These are phyloP conservation scores for Pholis gunnellus DNA, from an alignment of 2,113 vertebrate genomes.

Conservation along the genomic window DNA sequence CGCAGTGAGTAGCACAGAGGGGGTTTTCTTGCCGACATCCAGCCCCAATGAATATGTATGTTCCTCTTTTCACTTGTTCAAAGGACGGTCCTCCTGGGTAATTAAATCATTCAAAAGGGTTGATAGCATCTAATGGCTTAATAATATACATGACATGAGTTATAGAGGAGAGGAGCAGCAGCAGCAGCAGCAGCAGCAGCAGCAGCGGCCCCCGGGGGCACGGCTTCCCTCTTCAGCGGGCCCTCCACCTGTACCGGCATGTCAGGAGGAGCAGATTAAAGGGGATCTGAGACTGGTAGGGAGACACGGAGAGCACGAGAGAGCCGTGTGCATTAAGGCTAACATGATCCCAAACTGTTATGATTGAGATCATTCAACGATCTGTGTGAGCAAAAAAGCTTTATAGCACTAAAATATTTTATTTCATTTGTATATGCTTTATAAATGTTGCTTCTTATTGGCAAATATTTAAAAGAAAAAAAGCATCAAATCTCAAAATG, in stretches of 20 bases:
- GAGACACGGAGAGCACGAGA: not conserved
- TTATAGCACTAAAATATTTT: not conserved
- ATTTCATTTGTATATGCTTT: not conserved
- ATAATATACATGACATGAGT: constrained; percentile 80
- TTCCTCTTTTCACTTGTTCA: constrained; percentile 64
- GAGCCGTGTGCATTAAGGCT: not conserved
- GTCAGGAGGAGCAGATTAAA: constrained; percentile 45
- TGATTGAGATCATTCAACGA: not conserved
- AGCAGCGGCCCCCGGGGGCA: constrained; percentile 51
- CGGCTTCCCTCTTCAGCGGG: constrained; percentile 58
- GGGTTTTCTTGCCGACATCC: constrained; percentile 51
- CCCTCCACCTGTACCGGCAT: constrained; percentile 61
- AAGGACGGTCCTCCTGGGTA: constrained; percentile 75
- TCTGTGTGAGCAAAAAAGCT: not conserved
- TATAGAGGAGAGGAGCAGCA: constrained; percentile 43
- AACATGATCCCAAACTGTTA: not conserved
- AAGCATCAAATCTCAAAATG: not conserved
- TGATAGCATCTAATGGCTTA: constrained; percentile 83
- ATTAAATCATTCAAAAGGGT: constrained; percentile 75
- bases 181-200: too few species aligned
- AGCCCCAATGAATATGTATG: constrained; percentile 77
- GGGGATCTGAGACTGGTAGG: not conserved
- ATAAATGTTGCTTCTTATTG: not conserved
- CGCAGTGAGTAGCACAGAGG: constrained; percentile 19
- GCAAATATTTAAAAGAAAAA: too few species aligned